A percentile compares a stretch with the other conserved stretches of the same genome.
phyloP scores from a whole-genome alignment of 2,797 vertebrate species.

The Urocyon cinereoargenteus region DNA sequence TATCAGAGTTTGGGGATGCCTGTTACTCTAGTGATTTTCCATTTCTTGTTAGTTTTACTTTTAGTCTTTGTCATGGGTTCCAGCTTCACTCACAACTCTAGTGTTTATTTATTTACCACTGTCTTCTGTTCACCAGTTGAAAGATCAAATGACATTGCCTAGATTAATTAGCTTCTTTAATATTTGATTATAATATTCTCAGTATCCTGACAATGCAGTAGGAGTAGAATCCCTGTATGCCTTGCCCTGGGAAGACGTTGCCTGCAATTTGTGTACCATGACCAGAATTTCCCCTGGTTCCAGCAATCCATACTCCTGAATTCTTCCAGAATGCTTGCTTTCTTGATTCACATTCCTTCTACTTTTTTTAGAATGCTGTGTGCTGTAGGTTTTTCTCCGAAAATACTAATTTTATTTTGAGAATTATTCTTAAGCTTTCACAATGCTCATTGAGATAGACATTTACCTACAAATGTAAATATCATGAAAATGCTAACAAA shows the following conservation, averaged over 20 bases:
- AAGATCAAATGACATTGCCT: background rate
- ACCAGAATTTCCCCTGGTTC: background rate
- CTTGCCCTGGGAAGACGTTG: background rate
- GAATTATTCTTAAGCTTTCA: background rate
- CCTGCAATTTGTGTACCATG: background rate
- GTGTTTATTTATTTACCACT: background rate
- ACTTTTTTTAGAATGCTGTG: background rate
- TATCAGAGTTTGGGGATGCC: background rate
- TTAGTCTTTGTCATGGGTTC: background rate
- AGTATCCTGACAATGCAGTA: background rate
- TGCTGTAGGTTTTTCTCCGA: background rate
- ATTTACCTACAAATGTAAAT: background rate
- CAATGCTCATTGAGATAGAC: background rate
- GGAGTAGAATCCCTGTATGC: background rate
- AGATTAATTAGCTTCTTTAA: background rate
- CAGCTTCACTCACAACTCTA: background rate
- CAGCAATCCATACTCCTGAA: background rate
- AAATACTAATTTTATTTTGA: conserved; percentile 1
- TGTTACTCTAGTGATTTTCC: background rate
- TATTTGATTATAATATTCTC: background rate
- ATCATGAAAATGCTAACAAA: background rate
- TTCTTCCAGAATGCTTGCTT: background rate
- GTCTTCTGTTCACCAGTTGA: background rate
- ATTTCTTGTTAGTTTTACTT: background rate
- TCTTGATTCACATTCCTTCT: background rate